Evolutionary conservation across 2,888 invertebrate genomes (phyloP).

Genomic region (Drosophila siamana): DNA sequence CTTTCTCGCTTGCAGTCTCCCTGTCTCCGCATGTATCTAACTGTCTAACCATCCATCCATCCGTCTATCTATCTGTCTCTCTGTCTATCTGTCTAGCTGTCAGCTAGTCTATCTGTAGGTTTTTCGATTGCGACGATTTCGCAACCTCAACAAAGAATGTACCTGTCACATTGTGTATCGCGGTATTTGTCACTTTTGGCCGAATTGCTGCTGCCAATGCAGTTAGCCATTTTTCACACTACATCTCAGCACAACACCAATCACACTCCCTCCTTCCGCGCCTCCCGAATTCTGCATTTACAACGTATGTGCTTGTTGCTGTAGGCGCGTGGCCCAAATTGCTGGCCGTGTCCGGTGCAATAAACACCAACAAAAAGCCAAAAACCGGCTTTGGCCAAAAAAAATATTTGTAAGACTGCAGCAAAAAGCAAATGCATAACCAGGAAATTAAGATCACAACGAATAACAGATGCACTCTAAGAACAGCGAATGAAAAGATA

Average conservation of each 20-base stretch:
- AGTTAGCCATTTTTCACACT: conserved; percentile 78
- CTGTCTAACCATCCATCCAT: conserved; percentile 18
- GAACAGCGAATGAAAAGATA: neutral
- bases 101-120: conserved; percentile 9
- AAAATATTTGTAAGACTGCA: conserved; percentile 24
- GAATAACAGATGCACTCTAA: conserved; percentile 33
- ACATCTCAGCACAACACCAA: conserved; percentile 36
- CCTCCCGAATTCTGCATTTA: neutral
- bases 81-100: conserved; percentile 11
- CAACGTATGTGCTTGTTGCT: conserved; percentile 37
- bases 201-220: conserved; percentile 68
- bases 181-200: conserved; percentile 77
- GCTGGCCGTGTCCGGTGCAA: conserved; percentile 67
- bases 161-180: conserved; percentile 78
- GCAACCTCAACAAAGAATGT: conserved; percentile 74
- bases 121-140: conserved; percentile 58
- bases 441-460: conserved; percentile 19
- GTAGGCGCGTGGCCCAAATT: conserved; percentile 81
- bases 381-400: conserved; percentile 36
- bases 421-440: conserved; percentile 37
- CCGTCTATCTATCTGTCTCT: conserved; percentile 1
- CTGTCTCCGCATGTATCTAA: conserved; percentile 22
- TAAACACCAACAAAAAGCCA: conserved; percentile 20
- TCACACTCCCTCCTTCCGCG: neutral
- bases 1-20: conserved; percentile 11